phyloP scores from a whole-genome alignment of 2,797 vertebrate genomes.

The Danio choprae region DNA sequence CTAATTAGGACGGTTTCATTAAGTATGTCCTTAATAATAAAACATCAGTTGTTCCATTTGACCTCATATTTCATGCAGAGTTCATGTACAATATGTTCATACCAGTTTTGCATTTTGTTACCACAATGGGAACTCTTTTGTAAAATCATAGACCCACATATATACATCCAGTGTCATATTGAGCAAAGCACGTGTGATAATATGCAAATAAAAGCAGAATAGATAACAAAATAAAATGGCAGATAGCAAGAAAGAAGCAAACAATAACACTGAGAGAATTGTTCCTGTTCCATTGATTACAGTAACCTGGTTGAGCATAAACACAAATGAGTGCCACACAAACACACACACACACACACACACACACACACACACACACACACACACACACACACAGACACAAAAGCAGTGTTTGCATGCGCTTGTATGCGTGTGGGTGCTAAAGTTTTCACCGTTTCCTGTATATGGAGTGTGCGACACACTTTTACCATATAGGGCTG shows the following conservation, averaged over 20 bases:
- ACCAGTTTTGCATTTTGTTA: background rate
- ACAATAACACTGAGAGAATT: background rate
- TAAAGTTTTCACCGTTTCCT: constrained; percentile 68
- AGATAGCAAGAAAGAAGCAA: background rate
- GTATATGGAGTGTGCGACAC: constrained; percentile 60
- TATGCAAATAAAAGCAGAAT: background rate
- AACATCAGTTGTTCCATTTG: background rate
- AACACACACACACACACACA: background rate
- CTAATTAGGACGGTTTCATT: constrained; percentile 36
- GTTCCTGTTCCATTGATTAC: background rate
- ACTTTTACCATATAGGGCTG: constrained; percentile 77
- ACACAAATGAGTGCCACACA: constrained; percentile 26
- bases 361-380: background rate
- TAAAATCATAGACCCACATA: background rate
- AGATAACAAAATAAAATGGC: background rate
- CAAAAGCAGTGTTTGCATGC: constrained; percentile 24
- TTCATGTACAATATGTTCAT: background rate
- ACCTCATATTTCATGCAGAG: constrained; percentile 26
- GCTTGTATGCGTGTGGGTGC: constrained; percentile 34
- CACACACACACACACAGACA: background rate
- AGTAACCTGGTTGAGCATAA: background rate
- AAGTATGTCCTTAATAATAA: background rate
- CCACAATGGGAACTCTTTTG: background rate
- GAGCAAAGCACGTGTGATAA: background rate
- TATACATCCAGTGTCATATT: constrained; percentile 6